phyloP scores from a whole-genome alignment of 2,113 vertebrate species.

The Neoarius graeffei region DNA sequence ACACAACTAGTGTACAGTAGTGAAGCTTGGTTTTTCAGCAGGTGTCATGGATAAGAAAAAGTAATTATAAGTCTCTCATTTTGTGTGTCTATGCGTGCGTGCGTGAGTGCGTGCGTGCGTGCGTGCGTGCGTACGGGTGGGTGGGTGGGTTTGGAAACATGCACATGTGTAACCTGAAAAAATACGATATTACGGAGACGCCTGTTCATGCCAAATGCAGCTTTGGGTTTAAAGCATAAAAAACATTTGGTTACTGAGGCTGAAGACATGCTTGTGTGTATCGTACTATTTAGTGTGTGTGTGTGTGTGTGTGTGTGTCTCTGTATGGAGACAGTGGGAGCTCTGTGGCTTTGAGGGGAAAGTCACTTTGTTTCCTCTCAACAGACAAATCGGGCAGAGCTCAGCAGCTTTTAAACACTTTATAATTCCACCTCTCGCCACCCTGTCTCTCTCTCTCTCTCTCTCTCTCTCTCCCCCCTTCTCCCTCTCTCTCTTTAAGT shows the following conservation, averaged over 20 bases:
- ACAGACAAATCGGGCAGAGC: constrained; percentile 29
- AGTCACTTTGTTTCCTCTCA: constrained; percentile 29
- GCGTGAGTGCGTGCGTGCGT: neutral
- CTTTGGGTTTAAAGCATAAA: neutral
- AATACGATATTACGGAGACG: neutral
- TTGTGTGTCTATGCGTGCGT: constrained; percentile 10
- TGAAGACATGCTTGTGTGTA: neutral
- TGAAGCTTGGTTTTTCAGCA: neutral
- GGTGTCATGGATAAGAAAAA: neutral
- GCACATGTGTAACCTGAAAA: neutral
- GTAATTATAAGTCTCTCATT: neutral
- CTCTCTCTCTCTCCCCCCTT: neutral
- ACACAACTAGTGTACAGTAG: too few species aligned
- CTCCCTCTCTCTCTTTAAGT: neutral
- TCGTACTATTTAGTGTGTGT: neutral
- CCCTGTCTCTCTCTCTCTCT: neutral
- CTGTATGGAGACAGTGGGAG: constrained; percentile 22
- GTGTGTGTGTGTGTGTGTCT: constrained; percentile 41
- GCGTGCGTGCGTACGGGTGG: constrained; percentile 6
- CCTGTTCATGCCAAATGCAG: neutral
- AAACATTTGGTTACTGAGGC: neutral
- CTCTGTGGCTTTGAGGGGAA: constrained; percentile 28
- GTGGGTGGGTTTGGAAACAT: constrained; percentile 2
- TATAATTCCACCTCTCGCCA: constrained; percentile 27
- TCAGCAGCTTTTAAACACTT: constrained; percentile 42